Base-by-base conservation (phyloP, 2,888 invertebrate species). In the Heliconius aoede region DNA sequence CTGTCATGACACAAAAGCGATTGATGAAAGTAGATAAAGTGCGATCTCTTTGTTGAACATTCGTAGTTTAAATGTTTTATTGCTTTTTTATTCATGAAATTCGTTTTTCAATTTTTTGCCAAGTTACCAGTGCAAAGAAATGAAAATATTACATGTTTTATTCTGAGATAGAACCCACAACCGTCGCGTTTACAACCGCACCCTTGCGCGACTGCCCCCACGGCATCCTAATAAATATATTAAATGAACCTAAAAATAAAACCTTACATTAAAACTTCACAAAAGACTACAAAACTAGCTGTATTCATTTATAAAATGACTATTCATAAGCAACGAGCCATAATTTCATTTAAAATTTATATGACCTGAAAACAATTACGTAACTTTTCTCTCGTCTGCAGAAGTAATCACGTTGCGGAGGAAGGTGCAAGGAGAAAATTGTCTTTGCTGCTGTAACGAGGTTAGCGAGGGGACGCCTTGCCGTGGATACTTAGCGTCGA, bases 281-380 rank as follows among this genome's bases (percentile, higher is more conserved):
- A 46, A 46, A 46, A 46, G 46, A 46, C 7, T 46, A 46, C 18
- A 46, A 46, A 46, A 46, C 46, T 46, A 46, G 46, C 18, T 46
- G 46, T 46, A 46, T 46, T 46, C 1, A 46, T 46, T 46, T 65
- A 36, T 24, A 15, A 65, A 65, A 65, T 65, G 65, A 74, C 58
- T 72, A 58, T 36, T 55, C 69, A 60, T 72, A 36, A 71, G 51
- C 64, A 4, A 13, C 7, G n/a, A 61, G 86, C 88, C 86, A 90
- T 88, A 86, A 84, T 84, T 83, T 86, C 88, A 90, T 92, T 91
- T 88, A 88, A 89, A 89, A 90, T 91, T 90, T 89, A 90, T 89
- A 89, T 89, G 89, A 86, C 91, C 90, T 84, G 91, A 91, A 92
- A 87, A 89, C 90, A 90, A 92, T 92, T 92, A 92, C 88, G 89